Evolutionary conservation across 2,888 invertebrate genomes (phyloP), one percentile per base, ranked within the genome.

Genomic region (Thymelicus lineola): DNA sequence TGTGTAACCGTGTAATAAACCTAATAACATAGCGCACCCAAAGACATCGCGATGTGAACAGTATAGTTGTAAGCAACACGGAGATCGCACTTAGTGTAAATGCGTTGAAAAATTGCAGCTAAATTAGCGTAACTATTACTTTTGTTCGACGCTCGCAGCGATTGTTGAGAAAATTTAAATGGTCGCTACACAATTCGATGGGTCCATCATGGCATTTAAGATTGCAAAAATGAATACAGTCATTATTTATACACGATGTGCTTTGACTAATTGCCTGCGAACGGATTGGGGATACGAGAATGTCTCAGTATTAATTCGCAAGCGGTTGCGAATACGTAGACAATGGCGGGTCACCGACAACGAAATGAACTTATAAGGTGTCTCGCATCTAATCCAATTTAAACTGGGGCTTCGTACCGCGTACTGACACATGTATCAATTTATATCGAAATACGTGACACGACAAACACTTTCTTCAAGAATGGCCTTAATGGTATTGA

Each of bases 341-440:
- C 28, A 57, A 59, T 50, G 20, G 58, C 58, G 55, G 50, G 57
- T 66, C 66, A 71, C 60, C 53, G 50, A 50, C 66, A 59, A 59
- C 64, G 61, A 73, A 72, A 73, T 69, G 70, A 71, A 81, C 78
- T 84, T 82, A 78, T 86, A 79, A 72, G 88, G 85, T 74, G 73
- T 81, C 79, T 66, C 57, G 70, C 71, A 63, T 79, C 75, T 86
- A 87, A 88, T 88, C 87, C 84, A 86, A 87, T 88, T 80, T 72
- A 71, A 28, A 53, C 42, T 78, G 76, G 70, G 88, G 88, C 86
- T 89, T 88, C 88, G 50, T 72, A 70, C 72, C 73, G 76, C 88
- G 48, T 71, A 70, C 72, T 74, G 76, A 75, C 77, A 75, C 73
- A 72, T 75, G 70, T 72, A 74, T 72, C 71, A 73, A 72, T 73